Evolutionary conservation across 2,888 invertebrate species (phyloP), one percentile per base, ranked within the genome.

Genomic region (Microctonus aethiopoides): DNA sequence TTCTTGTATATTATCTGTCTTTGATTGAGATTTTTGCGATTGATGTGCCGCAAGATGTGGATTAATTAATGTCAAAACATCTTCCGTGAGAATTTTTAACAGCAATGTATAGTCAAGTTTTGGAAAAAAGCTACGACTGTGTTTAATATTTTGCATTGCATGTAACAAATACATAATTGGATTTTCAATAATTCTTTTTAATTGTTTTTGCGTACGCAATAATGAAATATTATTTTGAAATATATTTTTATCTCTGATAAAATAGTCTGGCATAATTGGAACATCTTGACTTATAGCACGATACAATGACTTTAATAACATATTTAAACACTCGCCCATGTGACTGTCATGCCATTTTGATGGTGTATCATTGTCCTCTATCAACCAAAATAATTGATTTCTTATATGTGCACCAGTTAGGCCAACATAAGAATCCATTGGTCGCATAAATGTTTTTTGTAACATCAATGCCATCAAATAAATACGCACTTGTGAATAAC

Each of bases 361-460:
- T 76, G 89, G 91, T n/a, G 74, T 71, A 77, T 92, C 91, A 71
- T 91, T 89, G 46, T 88, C 82, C 85, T 95, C 94, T 77, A 93
- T 92, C 86, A 94, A 90, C 92, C 93, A 93, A 83, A 94, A 94
- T 34, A 95, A 84, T 78, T 92, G 91, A 74, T 91, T 91, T 67
- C 93, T 90, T 39, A 95, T 89, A 79, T 95, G 95, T 72, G 92
- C 91, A 0, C 91, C 88, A 16, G 92, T 90, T 24, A 95, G 87
- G 5, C 94, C 92, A 62, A 90, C 88, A 79, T 90, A 90, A 2
- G 90, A 88, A 13, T 90, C 90, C 29, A 90, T 87, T 24, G 91
- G 91, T 80, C 93, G 92, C 72, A 95, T 88, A 80, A 92, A 94
- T 0, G 91, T 90, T 82, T 93, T 93, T 75, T 92, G 90, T n/a